Evolutionary conservation across 2,888 invertebrate genomes (phyloP).

Genomic region (Archips xylosteana): DNA sequence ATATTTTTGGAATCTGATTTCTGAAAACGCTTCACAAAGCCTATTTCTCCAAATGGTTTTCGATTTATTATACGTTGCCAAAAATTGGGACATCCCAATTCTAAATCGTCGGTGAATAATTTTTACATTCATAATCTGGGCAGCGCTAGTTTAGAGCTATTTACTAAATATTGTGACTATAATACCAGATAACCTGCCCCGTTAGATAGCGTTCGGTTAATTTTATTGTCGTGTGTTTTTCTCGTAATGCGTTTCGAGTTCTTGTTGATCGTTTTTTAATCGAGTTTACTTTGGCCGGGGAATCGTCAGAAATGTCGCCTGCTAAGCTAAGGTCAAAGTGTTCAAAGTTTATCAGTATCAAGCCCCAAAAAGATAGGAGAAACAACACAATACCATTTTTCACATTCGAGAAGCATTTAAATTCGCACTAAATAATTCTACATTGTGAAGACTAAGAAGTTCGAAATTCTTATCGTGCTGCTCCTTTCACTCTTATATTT

Average conservation of each 20-base stretch:
- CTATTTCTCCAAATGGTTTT: too few species aligned
- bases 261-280: not conserved
- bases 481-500: too few species aligned
- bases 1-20: too few species aligned
- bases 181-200: constrained; percentile 9
- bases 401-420: too few species aligned
- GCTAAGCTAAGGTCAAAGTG: not conserved
- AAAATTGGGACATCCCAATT: not conserved
- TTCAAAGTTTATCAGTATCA: not conserved
- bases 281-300: not conserved
- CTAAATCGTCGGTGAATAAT: constrained; percentile 13
- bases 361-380: not conserved
- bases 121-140: constrained; percentile 19
- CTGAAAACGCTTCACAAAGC: too few species aligned
- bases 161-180: constrained; percentile 25
- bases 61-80: too few species aligned
- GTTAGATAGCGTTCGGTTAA: not conserved
- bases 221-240: not conserved
- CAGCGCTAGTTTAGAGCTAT: not conserved
- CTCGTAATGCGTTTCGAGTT: not conserved
- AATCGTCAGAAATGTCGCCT: not conserved
- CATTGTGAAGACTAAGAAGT: too few species aligned
- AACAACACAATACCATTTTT: not conserved
- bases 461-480: too few species aligned
- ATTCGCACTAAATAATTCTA: too few species aligned